Percentiles rank a stretch among this genome's conserved stretches.
These are phyloP conservation scores for Sula dactylatra DNA, from an alignment of 2,113 vertebrate genomes.

Conservation along the genomic window DNA sequence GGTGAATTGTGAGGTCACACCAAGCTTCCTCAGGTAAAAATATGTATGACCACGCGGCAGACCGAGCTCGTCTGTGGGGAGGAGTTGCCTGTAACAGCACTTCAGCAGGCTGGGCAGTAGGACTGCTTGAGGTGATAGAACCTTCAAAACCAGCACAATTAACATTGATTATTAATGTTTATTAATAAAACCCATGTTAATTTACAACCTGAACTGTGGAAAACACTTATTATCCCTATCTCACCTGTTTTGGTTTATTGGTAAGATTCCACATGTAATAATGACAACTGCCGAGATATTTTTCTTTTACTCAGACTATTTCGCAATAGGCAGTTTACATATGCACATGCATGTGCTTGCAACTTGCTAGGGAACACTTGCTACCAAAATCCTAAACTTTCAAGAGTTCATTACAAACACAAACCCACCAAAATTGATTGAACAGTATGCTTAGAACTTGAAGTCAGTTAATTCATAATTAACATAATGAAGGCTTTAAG, in stretches of 20 bases:
- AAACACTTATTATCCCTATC: not conserved
- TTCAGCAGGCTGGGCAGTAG: constrained; percentile 96
- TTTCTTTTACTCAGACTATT: not conserved
- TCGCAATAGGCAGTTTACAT: not conserved
- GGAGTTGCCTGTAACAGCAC: constrained; percentile 96
- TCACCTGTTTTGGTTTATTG: not conserved
- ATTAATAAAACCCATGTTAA: not conserved
- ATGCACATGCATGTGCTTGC: too few species aligned
- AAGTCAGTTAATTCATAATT: not conserved
- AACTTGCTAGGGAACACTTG: not conserved
- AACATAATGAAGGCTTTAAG: not conserved
- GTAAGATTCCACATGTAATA: not conserved
- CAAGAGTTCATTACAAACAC: not conserved
- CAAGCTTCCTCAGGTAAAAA: constrained; percentile 98
- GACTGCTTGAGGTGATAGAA: constrained; percentile 98
- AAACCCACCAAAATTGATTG: not conserved
- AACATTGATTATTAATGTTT: not conserved
- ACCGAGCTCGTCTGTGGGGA: constrained; percentile 92
- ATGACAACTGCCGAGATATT: not conserved
- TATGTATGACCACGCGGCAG: constrained; percentile 98
- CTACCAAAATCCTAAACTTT: not conserved
- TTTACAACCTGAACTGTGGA: not conserved
- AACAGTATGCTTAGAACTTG: not conserved
- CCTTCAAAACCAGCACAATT: constrained; percentile 73
- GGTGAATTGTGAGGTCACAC: constrained; percentile 98